Conservation (phyloP, 2,113 vertebrate genomes). For the Rhagologus leucostigma region DNA sequence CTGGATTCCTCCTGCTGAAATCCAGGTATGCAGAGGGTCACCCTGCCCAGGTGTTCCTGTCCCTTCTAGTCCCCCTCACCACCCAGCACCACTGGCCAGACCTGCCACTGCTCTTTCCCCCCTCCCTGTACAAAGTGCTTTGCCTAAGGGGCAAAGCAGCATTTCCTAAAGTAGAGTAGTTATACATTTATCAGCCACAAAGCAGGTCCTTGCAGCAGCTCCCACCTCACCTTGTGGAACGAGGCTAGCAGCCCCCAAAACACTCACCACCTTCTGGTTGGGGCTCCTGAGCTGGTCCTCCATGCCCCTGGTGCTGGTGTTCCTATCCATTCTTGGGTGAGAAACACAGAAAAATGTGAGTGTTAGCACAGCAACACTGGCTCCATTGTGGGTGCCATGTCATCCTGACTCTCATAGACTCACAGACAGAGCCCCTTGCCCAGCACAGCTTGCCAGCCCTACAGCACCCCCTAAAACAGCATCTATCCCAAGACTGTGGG, state of each 20-base stretch:
- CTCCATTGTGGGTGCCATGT: not conserved
- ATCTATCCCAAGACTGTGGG: not conserved
- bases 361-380: not conserved
- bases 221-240: not conserved
- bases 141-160: not conserved
- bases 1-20: not conserved
- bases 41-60: not conserved
- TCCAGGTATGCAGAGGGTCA: not conserved
- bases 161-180: not conserved
- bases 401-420: rapidly evolving
- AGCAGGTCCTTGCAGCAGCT: not conserved
- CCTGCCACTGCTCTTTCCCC: not conserved
- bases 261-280: constrained; percentile 73
- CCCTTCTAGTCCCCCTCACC: not conserved
- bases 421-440: not conserved
- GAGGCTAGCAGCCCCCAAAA: not conserved
- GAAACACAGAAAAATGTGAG: not conserved
- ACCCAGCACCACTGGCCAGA: not conserved
- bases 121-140: not conserved
- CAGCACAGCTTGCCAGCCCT: not conserved
- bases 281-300: constrained; percentile 60
- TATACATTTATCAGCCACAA: not conserved
- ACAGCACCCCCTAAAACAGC: not conserved
- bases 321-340: constrained; percentile 75
- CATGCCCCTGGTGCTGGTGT: constrained; percentile 57